Evolutionary conservation across 1,140 invertebrate species (phyloP).

Genomic region (Heliconius hermathena): DNA sequence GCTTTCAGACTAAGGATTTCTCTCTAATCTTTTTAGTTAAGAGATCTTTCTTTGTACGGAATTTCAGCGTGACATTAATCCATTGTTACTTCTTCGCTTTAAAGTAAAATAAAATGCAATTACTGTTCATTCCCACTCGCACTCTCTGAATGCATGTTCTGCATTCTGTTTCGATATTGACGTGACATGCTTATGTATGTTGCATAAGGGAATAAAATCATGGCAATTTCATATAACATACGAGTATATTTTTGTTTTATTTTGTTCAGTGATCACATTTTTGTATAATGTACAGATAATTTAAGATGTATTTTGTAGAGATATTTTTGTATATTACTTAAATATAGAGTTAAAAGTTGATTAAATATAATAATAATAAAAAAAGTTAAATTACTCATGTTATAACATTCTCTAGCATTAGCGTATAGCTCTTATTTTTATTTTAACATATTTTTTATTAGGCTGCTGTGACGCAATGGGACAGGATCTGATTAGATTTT

Average conservation of each 20-base stretch:
- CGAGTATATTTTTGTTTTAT: background rate
- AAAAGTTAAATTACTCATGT: no score
- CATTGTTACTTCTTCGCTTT: conserved; percentile 31
- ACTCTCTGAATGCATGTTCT: conserved; percentile 17
- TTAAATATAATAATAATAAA: no score
- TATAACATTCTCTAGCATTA: no score
- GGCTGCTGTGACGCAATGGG: no score
- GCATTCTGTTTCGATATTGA: conserved; percentile 12
- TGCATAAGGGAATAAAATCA: conserved; percentile 7
- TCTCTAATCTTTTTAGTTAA: conserved; percentile 30
- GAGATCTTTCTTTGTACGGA: conserved; percentile 25
- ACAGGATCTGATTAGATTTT: no score
- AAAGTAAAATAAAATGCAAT: conserved; percentile 33
- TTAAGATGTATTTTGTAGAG: no score
- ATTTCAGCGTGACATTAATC: conserved; percentile 32
- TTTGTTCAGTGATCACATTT: background rate
- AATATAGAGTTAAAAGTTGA: no score
- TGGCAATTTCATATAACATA: conserved; percentile 9
- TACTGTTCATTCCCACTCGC: conserved; percentile 22
- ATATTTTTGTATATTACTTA: no score
- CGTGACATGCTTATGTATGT: conserved; percentile 4
- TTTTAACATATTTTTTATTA: no score
- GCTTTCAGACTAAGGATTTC: conserved; percentile 18
- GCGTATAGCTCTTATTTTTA: no score
- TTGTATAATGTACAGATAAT: no score